Percentiles rank a stretch among this genome's conserved stretches.
Evolutionary conservation across 1,140 invertebrate species (phyloP).

Genomic region (Temnothorax curvispinosus): DNA sequence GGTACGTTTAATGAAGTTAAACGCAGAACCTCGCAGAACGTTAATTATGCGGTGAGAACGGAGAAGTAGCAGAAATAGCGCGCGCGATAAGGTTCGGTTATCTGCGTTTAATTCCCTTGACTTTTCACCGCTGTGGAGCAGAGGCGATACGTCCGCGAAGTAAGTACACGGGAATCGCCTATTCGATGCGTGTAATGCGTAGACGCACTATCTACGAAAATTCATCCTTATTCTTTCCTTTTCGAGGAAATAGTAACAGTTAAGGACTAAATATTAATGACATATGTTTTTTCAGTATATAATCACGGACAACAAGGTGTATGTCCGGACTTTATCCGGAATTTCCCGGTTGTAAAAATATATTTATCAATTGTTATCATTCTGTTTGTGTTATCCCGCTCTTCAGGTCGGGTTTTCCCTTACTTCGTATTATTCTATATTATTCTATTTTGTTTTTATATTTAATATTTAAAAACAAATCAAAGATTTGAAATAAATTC

Average conservation of each 20-base stretch:
- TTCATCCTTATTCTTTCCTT: constrained; percentile 1
- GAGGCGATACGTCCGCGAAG: constrained; percentile 42
- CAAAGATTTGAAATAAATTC: background rate
- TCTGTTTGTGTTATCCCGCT: background rate
- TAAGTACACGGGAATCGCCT: constrained; percentile 36
- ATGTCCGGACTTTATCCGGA: background rate
- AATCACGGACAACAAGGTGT: background rate
- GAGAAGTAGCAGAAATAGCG: constrained; percentile 32
- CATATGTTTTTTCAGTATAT: background rate
- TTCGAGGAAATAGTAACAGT: background rate
- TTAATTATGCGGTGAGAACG: constrained; percentile 42
- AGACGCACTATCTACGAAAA: constrained; percentile 28
- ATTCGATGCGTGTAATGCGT: constrained; percentile 32
- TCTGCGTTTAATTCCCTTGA: constrained; percentile 70
- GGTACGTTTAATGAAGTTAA: constrained; percentile 32
- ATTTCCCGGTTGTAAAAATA: background rate
- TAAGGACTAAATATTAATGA: background rate
- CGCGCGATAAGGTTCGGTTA: constrained; percentile 66
- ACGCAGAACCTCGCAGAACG: constrained; percentile 10
- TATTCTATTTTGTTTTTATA: background rate
- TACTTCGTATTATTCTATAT: background rate
- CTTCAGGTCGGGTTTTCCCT: background rate
- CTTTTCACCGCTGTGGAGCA: constrained; percentile 68
- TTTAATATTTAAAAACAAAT: background rate
- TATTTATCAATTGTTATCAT: background rate